A percentile compares a stretch with the other conserved stretches of the same genome.
Evolutionary conservation across 1,140 invertebrate species (phyloP).

Genomic region (Rhyacophila brunnea): DNA sequence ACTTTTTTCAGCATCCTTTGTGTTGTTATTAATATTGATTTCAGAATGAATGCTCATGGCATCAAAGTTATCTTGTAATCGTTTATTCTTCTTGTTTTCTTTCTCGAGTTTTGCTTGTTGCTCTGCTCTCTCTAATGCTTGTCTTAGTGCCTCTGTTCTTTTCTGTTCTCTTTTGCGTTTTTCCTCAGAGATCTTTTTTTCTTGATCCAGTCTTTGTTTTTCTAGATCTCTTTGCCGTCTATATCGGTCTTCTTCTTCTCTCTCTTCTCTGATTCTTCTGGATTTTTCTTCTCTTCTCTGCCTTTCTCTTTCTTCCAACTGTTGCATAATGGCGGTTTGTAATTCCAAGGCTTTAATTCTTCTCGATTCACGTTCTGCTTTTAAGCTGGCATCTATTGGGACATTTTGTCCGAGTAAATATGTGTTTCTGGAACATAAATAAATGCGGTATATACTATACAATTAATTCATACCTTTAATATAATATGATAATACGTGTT

Average conservation of each 20-base stretch:
- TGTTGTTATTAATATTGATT: slow-evolving; percentile 35
- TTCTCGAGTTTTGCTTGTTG: slow-evolving; percentile 58
- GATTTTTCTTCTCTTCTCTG: slow-evolving; percentile 64
- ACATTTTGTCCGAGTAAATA: slow-evolving; percentile 71
- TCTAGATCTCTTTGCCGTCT: slow-evolving; percentile 65
- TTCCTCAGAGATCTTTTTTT: slow-evolving; percentile 57
- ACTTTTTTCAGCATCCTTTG: slow-evolving; percentile 10
- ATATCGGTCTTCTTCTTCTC: slow-evolving; percentile 66
- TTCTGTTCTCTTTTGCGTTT: slow-evolving; percentile 60
- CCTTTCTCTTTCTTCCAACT: slow-evolving; percentile 69
- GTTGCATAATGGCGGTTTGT: slow-evolving; percentile 69
- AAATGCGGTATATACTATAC: too few relatives aligned
- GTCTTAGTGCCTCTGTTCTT: slow-evolving; percentile 58
- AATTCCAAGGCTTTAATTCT: slow-evolving; percentile 69
- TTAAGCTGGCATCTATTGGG: slow-evolving; percentile 64
- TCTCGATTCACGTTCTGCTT: slow-evolving; percentile 66
- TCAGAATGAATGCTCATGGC: slow-evolving; percentile 43
- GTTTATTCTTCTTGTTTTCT: slow-evolving; percentile 43
- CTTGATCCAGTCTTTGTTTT: slow-evolving; percentile 57
- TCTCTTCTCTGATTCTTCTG: slow-evolving; percentile 60
- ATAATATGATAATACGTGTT: too few relatives aligned
- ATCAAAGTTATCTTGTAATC: slow-evolving; percentile 29
- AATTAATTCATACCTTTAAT: too few relatives aligned
- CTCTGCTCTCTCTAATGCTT: slow-evolving; percentile 63
- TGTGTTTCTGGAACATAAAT: slow-evolving; percentile 47